Percentiles rank a stretch among this genome's conserved stretches.
Conservation (phyloP, 1,140 invertebrate genomes). For the Dreissena polymorpha region DNA sequence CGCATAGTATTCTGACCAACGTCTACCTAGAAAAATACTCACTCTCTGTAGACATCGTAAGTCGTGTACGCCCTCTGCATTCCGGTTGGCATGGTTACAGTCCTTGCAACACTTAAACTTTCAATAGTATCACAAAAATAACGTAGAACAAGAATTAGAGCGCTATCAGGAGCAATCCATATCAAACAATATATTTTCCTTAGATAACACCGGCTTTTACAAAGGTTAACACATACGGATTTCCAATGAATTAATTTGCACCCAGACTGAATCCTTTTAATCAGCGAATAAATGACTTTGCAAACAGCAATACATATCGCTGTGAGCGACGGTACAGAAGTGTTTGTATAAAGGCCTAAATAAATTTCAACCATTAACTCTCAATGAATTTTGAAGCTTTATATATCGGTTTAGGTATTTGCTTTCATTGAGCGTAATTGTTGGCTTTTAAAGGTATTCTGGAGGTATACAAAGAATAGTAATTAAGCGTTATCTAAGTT, state of each 20-base stretch:
- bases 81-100: not conserved
- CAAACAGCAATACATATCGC: slow-evolving; percentile 7
- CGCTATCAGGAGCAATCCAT: not conserved
- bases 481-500: no score
- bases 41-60: slow-evolving; percentile 43
- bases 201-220: not conserved
- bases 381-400: slow-evolving; percentile 43
- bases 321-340: slow-evolving; percentile 22
- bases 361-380: slow-evolving; percentile 42
- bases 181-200: slow-evolving; percentile 15
- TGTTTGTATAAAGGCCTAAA: slow-evolving; percentile 21
- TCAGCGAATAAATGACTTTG: slow-evolving; percentile 42
- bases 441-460: no score
- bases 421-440: not conserved
- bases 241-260: slow-evolving; percentile 18
- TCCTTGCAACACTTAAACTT: not conserved
- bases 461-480: no score
- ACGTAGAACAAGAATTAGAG: not conserved
- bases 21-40: not conserved
- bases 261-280: slow-evolving; percentile 33
- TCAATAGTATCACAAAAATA: not conserved
- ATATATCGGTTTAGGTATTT: slow-evolving; percentile 5
- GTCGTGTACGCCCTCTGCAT: slow-evolving; percentile 27
- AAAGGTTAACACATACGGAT: slow-evolving; percentile 14
- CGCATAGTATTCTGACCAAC: not conserved